Conservation (phyloP, 1,140 invertebrate genomes). For the Nautilus pompilius region DNA sequence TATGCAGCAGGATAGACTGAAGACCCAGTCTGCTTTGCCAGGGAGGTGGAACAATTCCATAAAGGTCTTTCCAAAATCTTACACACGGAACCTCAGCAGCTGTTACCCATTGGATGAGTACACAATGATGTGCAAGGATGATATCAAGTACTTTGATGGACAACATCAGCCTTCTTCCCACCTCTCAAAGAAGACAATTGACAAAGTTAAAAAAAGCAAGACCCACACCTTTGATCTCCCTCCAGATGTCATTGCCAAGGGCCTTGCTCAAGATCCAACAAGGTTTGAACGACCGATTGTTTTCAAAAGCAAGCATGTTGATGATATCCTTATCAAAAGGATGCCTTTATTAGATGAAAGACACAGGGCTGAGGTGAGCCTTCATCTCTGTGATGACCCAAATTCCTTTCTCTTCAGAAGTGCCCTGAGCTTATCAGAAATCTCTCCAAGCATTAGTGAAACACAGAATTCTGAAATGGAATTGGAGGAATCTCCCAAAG, state of each 20-base stretch:
- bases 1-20: no score
- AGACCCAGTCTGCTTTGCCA: no score
- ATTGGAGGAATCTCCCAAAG: no score
- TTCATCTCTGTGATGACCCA: constrained; percentile 45
- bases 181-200: constrained; percentile 18
- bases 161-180: constrained; percentile 18
- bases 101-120: constrained; percentile 49
- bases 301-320: constrained; percentile 46
- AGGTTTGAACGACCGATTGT: constrained; percentile 38
- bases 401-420: constrained; percentile 37
- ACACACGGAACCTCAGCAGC: constrained; percentile 42
- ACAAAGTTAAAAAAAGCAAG: constrained; percentile 25
- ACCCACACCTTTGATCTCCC: constrained; percentile 31
- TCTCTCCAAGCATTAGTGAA: no score
- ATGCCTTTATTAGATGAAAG: constrained; percentile 32
- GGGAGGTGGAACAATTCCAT: constrained; percentile 50
- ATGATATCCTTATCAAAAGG: constrained; percentile 42
- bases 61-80: constrained; percentile 29
- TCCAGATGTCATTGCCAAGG: constrained; percentile 27
- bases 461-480: no score
- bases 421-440: no score
- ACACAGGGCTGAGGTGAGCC: constrained; percentile 30
- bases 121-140: constrained; percentile 41
- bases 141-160: constrained; percentile 41
- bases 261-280: constrained; percentile 24